Evolutionary conservation across 2,797 vertebrate genomes (phyloP), one percentile per base, ranked within the genome.

Genomic region (Hypotaenidia philippensis): DNA sequence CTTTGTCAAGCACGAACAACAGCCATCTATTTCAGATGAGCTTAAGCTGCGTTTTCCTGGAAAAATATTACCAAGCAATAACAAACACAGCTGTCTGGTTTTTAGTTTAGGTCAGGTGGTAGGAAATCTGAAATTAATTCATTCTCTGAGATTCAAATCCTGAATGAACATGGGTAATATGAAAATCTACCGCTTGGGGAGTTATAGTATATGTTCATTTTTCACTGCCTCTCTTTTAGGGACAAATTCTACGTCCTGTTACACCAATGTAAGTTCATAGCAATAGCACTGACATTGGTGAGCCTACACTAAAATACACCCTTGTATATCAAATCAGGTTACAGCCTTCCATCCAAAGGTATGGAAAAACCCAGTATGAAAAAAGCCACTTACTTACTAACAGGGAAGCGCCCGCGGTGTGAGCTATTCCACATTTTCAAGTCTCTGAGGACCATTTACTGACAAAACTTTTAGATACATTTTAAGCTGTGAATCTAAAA

Each of bases 81-180:
- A 94, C 70, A 96, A 94, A 92, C 83, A 93, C 94, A 97, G 92
- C 92, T 97, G 92, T 83, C 79, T 74, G 61, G 1, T 38, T 88
- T 95, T 93, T 76, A 72, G 86, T 95, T 91, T 79, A 72, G 55
- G 74, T 94, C 79, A 93, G 91, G 85, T 83, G 87, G 87, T 69
- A 93, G 50, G 45, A 94, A 78, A 79, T 49, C 55, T 69, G 69
- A 96, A 94, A 89, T 90, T 31, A 89, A 89, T 81, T 93, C 87
- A 65, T 26, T 71, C 79, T 86, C 77, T 0, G 4, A 75, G 69
- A 95, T 70, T 82, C 40, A 83, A 86, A 91, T 90, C 53, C 70
- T 83, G 63, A 92, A 90, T 81, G 84, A 93, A 69, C 22, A 70
- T 3, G 78, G 50, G 70, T 83, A 96, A 76, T 11, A 76, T 1